Evolutionary conservation across 2,113 vertebrate species (phyloP).

Genomic region (Sturnira hondurensis): DNA sequence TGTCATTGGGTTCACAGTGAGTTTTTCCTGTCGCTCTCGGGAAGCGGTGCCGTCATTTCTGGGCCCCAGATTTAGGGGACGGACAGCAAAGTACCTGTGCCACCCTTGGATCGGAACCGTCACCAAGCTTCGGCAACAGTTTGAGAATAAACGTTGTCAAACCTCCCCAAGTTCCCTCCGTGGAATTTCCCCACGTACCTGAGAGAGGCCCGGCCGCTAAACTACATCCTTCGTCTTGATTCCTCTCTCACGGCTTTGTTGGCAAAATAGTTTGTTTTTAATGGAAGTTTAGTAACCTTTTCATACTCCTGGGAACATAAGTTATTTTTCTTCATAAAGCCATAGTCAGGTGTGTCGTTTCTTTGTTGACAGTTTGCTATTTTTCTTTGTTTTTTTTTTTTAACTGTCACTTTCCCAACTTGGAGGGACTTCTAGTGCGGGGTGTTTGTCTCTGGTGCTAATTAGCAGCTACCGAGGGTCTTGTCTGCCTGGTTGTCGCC

Average conservation of each 20-base stretch:
- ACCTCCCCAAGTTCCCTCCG: neutral
- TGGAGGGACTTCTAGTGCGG: neutral
- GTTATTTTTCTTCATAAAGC: neutral
- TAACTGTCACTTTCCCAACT: neutral
- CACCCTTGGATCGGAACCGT: neutral
- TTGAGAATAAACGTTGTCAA: neutral
- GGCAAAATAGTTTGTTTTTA: neutral
- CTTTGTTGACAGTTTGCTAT: neutral
- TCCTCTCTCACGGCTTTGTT: neutral
- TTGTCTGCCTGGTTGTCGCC: neutral
- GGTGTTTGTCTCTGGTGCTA: neutral
- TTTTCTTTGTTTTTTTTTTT: neutral
- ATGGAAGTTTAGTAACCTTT: neutral
- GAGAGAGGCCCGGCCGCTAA: neutral
- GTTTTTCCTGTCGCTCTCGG: neutral
- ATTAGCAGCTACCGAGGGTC: neutral
- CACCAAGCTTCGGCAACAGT: neutral
- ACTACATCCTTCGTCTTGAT: neutral
- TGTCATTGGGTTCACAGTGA: neutral
- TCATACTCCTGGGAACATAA: neutral
- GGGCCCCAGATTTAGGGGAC: neutral
- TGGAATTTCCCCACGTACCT: neutral
- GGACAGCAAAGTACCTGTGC: neutral
- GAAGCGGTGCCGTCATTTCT: neutral
- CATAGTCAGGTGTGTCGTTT: neutral